Conservation (phyloP, 37 sponge, comb jelly and placozoan species). For the Chondrosia reniformis region DNA sequence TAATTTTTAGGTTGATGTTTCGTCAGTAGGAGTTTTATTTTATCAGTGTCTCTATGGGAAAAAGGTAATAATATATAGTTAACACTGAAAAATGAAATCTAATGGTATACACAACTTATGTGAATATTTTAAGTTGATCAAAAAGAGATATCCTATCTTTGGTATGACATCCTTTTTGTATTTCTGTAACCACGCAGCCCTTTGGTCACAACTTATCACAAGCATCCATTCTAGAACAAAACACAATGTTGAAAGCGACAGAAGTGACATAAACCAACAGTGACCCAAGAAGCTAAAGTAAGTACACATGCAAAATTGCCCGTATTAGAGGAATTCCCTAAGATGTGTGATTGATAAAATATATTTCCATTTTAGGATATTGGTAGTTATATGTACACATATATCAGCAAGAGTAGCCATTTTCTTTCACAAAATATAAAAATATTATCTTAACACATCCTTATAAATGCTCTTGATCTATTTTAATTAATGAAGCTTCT, state of each 20-base stretch:
- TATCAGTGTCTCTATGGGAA: conserved; percentile 91
- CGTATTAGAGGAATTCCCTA: background rate
- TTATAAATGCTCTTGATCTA: no score
- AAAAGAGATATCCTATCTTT: background rate
- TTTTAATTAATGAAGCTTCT: no score
- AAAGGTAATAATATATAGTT: no score
- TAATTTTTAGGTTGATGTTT: conserved; percentile 89
- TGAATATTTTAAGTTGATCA: background rate
- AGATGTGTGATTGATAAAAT: background rate
- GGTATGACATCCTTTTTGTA: background rate
- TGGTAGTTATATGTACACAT: no score
- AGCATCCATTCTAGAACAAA: conserved; percentile 90
- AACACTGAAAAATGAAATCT: no score
- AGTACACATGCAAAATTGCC: no score
- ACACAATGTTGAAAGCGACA: conserved; percentile 90
- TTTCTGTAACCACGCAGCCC: conserved; percentile 47
- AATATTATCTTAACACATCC: no score
- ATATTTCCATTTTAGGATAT: no score
- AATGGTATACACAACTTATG: no score
- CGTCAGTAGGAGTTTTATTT: conserved; percentile 94
- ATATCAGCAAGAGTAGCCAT: no score
- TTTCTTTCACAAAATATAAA: no score
- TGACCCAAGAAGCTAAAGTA: conserved; percentile 83
- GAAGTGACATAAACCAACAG: conserved; percentile 63
- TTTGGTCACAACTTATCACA: conserved; percentile 93